A percentile compares a stretch with the other conserved stretches of the same genome.
Conservation (phyloP, 2,797 vertebrate genomes). For the Chiroxiphia lanceolata region DNA sequence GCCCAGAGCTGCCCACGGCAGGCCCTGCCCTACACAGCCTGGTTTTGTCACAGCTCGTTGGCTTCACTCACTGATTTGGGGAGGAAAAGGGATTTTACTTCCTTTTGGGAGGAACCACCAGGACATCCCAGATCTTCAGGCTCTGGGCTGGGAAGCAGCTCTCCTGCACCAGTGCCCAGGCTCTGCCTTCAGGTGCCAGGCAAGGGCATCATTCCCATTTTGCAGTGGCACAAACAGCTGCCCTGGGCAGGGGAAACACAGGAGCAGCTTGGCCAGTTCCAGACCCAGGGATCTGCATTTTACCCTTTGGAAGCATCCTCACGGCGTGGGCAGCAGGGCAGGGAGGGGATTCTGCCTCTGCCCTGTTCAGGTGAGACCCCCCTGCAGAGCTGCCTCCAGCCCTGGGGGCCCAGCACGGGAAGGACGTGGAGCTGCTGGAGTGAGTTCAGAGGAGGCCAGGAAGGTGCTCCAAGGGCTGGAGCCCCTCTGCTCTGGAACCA, state of each 20-base stretch:
- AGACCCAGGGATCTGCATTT: background rate
- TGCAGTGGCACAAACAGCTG: background rate
- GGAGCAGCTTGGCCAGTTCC: background rate
- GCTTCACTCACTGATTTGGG: background rate
- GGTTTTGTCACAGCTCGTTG: background rate
- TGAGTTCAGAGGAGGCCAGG: rapidly evolving
- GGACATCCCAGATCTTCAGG: rapidly evolving
- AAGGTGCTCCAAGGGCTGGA: rapidly evolving
- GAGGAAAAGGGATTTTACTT: background rate
- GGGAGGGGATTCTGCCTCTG: background rate
- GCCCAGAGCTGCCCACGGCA: background rate
- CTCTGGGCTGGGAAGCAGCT: background rate
- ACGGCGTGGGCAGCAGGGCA: background rate
- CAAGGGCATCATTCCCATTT: background rate
- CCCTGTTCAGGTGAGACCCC: background rate
- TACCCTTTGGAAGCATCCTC: background rate
- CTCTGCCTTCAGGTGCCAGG: background rate
- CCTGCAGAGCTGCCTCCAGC: background rate
- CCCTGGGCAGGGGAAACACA: background rate
- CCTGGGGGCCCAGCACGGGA: too few species aligned
- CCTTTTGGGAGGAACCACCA: background rate
- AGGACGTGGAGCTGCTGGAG: rapidly evolving
- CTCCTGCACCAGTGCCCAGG: background rate
- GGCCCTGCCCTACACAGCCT: background rate
- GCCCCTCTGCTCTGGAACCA: background rate